These are phyloP conservation scores for Perca fluviatilis DNA, from an alignment of 2,113 vertebrate species.

Conservation along the genomic window DNA sequence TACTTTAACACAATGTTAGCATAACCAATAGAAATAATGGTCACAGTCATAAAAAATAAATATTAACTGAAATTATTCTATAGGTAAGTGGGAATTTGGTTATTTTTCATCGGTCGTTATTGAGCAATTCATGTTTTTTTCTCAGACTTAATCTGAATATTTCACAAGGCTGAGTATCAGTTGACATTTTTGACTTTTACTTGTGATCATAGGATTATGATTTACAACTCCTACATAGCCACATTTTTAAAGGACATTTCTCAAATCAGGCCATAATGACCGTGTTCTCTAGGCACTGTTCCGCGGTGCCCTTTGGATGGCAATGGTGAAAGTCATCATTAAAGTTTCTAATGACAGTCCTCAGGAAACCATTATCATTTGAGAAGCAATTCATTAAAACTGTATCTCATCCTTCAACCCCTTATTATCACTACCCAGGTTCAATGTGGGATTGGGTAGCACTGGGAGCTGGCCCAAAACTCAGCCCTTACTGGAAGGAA, in stretches of 20 bases:
- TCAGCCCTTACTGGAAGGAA: conserved; percentile 13
- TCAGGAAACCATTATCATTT: conserved; percentile 68
- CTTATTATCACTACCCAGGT: conserved; percentile 57
- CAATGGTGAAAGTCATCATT: conserved; percentile 62
- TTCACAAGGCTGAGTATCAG: neutral
- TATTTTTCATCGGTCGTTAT: neutral
- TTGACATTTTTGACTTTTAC: neutral
- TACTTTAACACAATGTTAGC: neutral
- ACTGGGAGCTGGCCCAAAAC: conserved; percentile 45
- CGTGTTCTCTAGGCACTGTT: conserved; percentile 4
- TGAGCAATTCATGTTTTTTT: neutral
- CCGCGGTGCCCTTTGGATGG: conserved; percentile 19
- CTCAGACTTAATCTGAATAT: neutral
- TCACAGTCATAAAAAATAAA: neutral
- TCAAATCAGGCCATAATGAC: conserved; percentile 13
- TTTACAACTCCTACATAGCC: neutral
- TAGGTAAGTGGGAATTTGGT: neutral
- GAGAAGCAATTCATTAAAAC: conserved; percentile 73
- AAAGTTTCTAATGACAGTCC: conserved; percentile 69
- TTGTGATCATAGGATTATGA: neutral
- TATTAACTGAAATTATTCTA: neutral
- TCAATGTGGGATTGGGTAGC: conserved; percentile 55
- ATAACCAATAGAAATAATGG: neutral
- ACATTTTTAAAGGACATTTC: conserved; percentile 13
- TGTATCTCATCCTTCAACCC: conserved; percentile 59